phyloP scores from a whole-genome alignment of 1,140 invertebrate species.

The Dendrolimus kikuchii region DNA sequence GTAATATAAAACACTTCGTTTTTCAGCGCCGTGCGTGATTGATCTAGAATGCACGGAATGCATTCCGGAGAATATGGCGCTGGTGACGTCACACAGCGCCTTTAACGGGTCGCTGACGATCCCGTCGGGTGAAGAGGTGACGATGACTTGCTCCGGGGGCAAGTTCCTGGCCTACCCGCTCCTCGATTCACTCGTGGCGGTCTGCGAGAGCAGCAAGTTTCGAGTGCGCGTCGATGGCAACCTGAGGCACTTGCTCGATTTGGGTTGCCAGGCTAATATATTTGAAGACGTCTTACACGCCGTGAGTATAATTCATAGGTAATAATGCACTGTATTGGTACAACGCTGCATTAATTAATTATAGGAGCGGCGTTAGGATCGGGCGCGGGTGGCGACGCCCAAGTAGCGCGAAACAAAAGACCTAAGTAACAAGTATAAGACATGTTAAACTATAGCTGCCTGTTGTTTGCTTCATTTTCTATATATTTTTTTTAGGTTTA shows the following conservation, averaged over 20 bases:
- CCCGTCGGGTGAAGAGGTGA: constrained; percentile 37
- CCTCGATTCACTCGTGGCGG: constrained; percentile 22
- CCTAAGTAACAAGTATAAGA: no score
- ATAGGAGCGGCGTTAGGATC: no score
- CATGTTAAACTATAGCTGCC: no score
- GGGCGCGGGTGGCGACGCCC: no score
- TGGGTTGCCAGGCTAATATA: constrained; percentile 58
- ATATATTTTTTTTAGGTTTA: no score
- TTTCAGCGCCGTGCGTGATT: constrained; percentile 43
- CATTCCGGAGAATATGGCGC: constrained; percentile 57
- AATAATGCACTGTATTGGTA: no score
- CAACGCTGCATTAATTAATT: no score
- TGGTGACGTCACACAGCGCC: constrained; percentile 51
- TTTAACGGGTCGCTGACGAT: constrained; percentile 22
- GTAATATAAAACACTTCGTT: no score
- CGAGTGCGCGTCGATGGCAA: constrained; percentile 28
- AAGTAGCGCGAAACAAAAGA: no score
- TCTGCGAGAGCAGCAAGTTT: constrained; percentile 46
- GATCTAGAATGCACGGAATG: constrained; percentile 57
- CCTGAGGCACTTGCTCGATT: constrained; percentile 41
- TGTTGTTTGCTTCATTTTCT: no score
- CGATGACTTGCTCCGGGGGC: constrained; percentile 45
- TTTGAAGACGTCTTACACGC: constrained; percentile 59
- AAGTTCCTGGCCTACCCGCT: constrained; percentile 47
- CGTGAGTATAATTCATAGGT: constrained; percentile 13